These are phyloP conservation scores for Drosophila oshimai DNA, from an alignment of 1,140 invertebrate species.

Conservation along the genomic window DNA sequence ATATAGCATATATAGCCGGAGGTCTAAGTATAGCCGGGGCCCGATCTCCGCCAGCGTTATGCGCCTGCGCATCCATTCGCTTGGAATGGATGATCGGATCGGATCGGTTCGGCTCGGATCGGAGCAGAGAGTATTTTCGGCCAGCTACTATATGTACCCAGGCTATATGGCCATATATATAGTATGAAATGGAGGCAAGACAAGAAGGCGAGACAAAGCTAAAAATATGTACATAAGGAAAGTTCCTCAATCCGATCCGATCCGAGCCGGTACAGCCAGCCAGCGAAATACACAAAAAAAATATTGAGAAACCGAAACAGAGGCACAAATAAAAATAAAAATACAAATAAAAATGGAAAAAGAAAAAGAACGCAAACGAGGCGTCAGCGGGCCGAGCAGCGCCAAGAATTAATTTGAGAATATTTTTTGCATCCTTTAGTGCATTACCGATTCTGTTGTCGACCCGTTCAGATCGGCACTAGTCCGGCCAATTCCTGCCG, in stretches of 20 bases:
- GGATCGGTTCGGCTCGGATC: conserved; percentile 43
- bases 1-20: conserved; percentile 39
- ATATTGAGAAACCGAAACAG: conserved; percentile 29
- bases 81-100: conserved; percentile 24
- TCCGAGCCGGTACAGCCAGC: conserved; percentile 27
- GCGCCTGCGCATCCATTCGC: conserved; percentile 56
- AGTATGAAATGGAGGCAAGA: conserved; percentile 48
- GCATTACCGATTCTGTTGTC: conserved; percentile 82
- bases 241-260: conserved; percentile 58
- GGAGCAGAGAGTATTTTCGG: conserved; percentile 47
- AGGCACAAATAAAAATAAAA: conserved; percentile 4
- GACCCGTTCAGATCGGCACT: conserved; percentile 71
- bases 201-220: conserved; percentile 76
- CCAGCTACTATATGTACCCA: conserved; percentile 49
- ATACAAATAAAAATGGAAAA: conserved; percentile 17
- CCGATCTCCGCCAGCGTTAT: conserved; percentile 12
- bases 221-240: conserved; percentile 76
- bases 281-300: conserved; percentile 13
- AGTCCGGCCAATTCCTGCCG: conserved; percentile 53
- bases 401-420: conserved; percentile 74
- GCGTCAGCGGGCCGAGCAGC: conserved; percentile 39
- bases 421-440: conserved; percentile 82
- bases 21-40: conserved; percentile 66
- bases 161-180: conserved; percentile 33
- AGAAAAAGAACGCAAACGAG: conserved; percentile 36